Evolutionary conservation across 2,888 invertebrate genomes (phyloP), one percentile per base, ranked within the genome.

Genomic region (Orthosia cruda): DNA sequence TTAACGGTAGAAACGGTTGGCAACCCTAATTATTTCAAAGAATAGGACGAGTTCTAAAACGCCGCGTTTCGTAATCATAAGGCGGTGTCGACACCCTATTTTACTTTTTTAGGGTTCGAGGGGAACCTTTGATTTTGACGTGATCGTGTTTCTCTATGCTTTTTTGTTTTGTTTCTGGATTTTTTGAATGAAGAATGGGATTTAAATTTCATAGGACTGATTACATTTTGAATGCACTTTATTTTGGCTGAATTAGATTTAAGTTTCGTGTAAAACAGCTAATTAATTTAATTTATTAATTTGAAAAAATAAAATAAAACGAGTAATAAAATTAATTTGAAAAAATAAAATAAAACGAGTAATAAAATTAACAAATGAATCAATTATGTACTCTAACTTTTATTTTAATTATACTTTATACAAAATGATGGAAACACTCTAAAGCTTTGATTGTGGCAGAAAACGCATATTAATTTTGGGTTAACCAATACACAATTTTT

Each of bases 11-110:
- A 40, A 9, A 40, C 40, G 40, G 40, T 40, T 40, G 40, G 9
- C 40, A 40, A 9, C 40, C 40, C 40, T 40, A 40, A 83, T 80
- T 81, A 79, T 84, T 85, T 83, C 86, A 80, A 84, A 85, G 80
- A 87, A 87, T 57, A 80, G 52, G 50, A 61, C 50, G 73, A 20
- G 55, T 50, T 80, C 59, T 52, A 72, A 74, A 71, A 68, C 74
- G 75, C 85, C 70, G 85, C 66, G 40, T 63, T n/a, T 47, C 40
- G 26, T 77, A 81, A 87, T 89, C 81, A 85, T 77, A 85, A 75
- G 79, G 81, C 77, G 77, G 71, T 77, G 74, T 77, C 74, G 79
- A 76, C 62, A 58, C 58, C 63, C 57, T 64, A 71, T 73, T 83
- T 83, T 80, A 76, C 71, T 74, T 74, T 83, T 84, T 77, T 81